Conservation (phyloP, 1,140 invertebrate species). For the Monomorium pharaonis region DNA sequence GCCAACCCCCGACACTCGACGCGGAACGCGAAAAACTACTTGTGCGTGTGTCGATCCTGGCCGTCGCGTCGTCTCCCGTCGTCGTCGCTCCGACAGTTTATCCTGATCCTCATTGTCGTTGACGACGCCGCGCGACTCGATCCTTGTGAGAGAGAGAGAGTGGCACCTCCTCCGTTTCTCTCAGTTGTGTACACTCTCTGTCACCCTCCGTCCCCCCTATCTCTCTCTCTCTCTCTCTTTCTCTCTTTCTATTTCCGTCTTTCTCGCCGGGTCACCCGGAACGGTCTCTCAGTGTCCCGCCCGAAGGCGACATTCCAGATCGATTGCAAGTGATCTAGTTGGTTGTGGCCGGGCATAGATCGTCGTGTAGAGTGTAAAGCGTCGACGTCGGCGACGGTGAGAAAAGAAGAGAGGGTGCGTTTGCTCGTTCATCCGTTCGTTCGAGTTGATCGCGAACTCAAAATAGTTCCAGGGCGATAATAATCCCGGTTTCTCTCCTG, state of each 20-base stretch:
- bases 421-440: background rate
- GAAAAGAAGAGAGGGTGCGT: background rate
- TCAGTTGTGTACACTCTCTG: background rate
- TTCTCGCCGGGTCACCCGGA: constrained; percentile 16
- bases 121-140: background rate
- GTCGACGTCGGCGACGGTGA: background rate
- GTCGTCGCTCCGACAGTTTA: constrained; percentile 19
- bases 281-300: constrained; percentile 22
- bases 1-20: constrained; percentile 75
- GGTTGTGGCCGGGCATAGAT: constrained; percentile 29
- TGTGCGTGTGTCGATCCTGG: constrained; percentile 68
- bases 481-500: too few relatives aligned
- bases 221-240: background rate
- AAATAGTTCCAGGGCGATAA: too few relatives aligned
- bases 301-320: constrained; percentile 39
- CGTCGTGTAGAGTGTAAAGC: constrained; percentile 35
- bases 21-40: constrained; percentile 77
- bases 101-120: constrained; percentile 1
- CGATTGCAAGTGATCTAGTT: constrained; percentile 51
- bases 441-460: background rate
- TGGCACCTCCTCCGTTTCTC: background rate
- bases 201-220: background rate
- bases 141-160: background rate
- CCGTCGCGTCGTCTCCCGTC: constrained; percentile 33
- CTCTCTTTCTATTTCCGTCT: constrained; percentile 10